A percentile compares a stretch with the other conserved stretches of the same genome.
Conservation (phyloP, 2,797 vertebrate species). For the Bradypodion pumilum region DNA sequence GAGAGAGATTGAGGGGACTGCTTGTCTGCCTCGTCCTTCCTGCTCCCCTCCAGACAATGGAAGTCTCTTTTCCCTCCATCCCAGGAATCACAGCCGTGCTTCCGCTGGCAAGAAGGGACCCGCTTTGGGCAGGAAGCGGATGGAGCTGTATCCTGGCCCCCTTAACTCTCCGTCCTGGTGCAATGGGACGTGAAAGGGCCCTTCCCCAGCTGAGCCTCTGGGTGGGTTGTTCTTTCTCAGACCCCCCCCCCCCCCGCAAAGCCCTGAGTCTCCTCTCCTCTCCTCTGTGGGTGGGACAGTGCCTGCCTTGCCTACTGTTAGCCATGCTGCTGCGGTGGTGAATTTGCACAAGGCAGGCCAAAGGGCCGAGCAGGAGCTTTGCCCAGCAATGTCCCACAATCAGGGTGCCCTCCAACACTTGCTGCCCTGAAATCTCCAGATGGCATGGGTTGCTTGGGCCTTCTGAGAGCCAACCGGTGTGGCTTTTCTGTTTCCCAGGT, state of each 20-base stretch:
- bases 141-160: not conserved
- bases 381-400: no score
- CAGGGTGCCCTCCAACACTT: no score
- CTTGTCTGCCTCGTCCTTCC: constrained; percentile 63
- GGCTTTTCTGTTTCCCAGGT: no score
- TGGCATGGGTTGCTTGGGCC: no score
- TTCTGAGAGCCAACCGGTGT: no score
- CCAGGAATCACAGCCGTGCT: not conserved
- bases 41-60: constrained; percentile 15
- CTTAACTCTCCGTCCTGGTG: not conserved
- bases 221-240: not conserved
- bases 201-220: not conserved
- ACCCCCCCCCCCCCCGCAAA: not conserved
- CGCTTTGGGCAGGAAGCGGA: not conserved
- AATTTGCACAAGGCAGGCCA: no score
- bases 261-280: no score
- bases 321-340: no score
- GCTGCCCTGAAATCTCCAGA: no score
- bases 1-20: constrained; percentile 67
- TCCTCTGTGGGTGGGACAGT: no score
- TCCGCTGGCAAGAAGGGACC: not conserved
- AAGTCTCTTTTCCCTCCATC: not conserved
- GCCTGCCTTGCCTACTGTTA: no score
- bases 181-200: not conserved
- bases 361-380: no score